Percentiles rank a stretch among this genome's conserved stretches.
Evolutionary conservation across 2,113 vertebrate species (phyloP).

Genomic region (Podarcis cretensis): DNA sequence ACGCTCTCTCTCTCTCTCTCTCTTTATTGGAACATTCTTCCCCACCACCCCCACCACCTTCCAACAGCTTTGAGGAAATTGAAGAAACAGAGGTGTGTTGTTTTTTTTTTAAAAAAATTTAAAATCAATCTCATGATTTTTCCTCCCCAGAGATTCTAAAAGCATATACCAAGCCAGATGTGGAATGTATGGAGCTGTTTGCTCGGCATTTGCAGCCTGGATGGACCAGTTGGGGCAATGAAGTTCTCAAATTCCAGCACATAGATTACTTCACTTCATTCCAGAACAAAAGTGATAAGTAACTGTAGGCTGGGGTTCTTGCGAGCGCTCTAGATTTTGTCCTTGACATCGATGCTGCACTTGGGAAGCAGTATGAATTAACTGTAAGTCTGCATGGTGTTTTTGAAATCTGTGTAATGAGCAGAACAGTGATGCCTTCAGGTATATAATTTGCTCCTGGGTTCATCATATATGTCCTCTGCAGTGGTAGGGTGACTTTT

Average conservation of each 20-base stretch:
- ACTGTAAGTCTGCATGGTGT: slow-evolving; percentile 8
- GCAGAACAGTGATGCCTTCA: slow-evolving; percentile 14
- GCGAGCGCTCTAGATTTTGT: not conserved
- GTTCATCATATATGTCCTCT: not conserved
- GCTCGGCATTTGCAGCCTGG: slow-evolving; percentile 92
- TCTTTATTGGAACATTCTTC: slow-evolving; percentile 64
- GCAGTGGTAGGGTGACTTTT: not conserved
- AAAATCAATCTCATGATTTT: not conserved
- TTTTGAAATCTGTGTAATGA: slow-evolving; percentile 18
- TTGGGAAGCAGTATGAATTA: slow-evolving; percentile 28
- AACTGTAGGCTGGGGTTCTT: not conserved
- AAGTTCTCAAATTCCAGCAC: slow-evolving; percentile 96
- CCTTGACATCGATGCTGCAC: slow-evolving; percentile 19
- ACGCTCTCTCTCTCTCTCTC: slow-evolving; percentile 11
- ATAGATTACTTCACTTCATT: slow-evolving; percentile 79
- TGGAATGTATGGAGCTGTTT: slow-evolving; percentile 90
- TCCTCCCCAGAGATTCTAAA: slow-evolving; percentile 82
- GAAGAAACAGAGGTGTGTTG: not conserved
- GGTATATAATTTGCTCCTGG: not conserved
- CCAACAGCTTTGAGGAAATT: slow-evolving; percentile 49
- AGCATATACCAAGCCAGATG: slow-evolving; percentile 79
- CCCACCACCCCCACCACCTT: slow-evolving; percentile 59
- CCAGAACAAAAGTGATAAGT: slow-evolving; percentile 52
- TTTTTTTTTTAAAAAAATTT: not conserved
- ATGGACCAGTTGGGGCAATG: slow-evolving; percentile 98